A percentile compares a stretch with the other conserved stretches of the same genome.
phyloP scores from a whole-genome alignment of 2,113 vertebrate genomes.

The Oreotrochilus melanogaster region DNA sequence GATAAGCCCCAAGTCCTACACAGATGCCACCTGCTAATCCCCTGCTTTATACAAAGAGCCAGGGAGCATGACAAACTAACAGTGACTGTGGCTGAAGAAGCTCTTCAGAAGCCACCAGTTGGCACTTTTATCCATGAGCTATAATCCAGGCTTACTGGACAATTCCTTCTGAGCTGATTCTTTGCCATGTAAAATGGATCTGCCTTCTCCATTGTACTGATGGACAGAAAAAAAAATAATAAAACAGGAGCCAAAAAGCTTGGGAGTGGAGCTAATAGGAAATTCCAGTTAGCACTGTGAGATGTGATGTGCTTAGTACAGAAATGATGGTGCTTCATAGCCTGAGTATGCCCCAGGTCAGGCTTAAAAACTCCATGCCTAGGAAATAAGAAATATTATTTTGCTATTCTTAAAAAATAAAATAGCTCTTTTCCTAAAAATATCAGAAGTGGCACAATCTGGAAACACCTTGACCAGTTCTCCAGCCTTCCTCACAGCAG shows the following conservation, averaged over 20 bases:
- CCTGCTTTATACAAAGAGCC: neutral
- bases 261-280: neutral
- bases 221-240: neutral
- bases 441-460: neutral
- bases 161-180: neutral
- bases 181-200: neutral
- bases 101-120: neutral
- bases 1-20: neutral
- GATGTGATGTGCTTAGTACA: neutral
- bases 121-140: neutral
- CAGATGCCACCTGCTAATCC: neutral
- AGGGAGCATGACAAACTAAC: neutral
- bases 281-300: neutral
- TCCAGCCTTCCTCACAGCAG: neutral
- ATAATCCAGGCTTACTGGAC: neutral
- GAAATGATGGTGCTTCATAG: neutral
- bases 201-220: neutral
- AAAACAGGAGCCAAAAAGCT: neutral
- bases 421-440: neutral
- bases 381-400: neutral
- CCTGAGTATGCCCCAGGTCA: neutral
- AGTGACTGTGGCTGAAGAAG: neutral
- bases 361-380: neutral
- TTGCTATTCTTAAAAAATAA: neutral
- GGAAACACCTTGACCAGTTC: neutral